Base-by-base conservation (phyloP, 2,113 vertebrate species). In the Dolichallabes microphthalmus region DNA sequence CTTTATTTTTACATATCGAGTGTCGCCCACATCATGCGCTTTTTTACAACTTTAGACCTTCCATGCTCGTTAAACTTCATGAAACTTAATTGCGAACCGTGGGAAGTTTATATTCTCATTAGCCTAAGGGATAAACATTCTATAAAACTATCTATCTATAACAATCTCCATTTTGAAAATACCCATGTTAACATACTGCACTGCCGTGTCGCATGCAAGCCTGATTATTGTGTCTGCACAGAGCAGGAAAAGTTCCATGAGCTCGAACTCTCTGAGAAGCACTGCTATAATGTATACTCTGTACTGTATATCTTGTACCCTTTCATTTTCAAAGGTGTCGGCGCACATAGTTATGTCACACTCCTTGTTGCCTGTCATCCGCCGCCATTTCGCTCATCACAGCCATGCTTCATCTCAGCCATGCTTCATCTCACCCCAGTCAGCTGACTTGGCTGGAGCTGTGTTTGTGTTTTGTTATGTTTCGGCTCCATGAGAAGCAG, bases 391-490 rank as follows among this genome's bases (percentile, higher is more conserved):
- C 39, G 57, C 45, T 73, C 60, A 78, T 73, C 75, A 64, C 39
- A 80, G 81, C 57, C 55, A 32, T 80, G 39, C 61, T 71, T 80
- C 52, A 84, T 84, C 66, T 20, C 68, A 30, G 81, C 57, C 55
- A 32, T 80, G 39, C 61, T 71, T 80, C 52, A 84, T 84, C 66
- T 20, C 68, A 30, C 68, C 77, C 9, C 32, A 27, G 64, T 74
- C 86, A 84, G 68, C 68, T 55, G 60, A 82, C 79, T 66, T 86
- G 85, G 53, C 81, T 66, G 19, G 80, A 50, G 66, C 58, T 55
- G 45, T 84, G 86, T 55, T 83, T 87, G 83, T 87, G 82, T 80
- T 87, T 80, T 87, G 86, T 80, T 84, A 75, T 80, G 82, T 25
- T 79, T 52, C 80, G 50, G 58, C 68, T 86, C 69, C 19, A 53